Evolutionary conservation across 1,140 invertebrate genomes (phyloP).

Genomic region (Pygmarrhopalites habei): DNA sequence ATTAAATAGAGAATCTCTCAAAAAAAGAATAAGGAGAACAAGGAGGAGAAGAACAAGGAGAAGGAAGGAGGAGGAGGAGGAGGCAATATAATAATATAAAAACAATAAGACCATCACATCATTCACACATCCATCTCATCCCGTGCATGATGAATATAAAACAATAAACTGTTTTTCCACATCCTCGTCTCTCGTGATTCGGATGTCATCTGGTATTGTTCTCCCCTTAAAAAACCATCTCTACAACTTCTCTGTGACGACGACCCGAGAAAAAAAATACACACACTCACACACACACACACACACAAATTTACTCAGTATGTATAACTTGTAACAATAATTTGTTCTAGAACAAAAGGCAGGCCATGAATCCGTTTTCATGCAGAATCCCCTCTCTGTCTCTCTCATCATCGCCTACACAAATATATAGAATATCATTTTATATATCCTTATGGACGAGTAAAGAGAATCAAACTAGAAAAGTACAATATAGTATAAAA

Average conservation of each 20-base stretch:
- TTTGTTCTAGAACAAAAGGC: constrained; percentile 12
- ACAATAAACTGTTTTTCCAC: constrained; percentile 7
- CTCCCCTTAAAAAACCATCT: constrained; percentile 16
- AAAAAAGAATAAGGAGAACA: not conserved
- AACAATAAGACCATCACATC: constrained; percentile 16
- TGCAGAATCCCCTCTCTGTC: constrained; percentile 1
- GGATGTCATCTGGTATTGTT: constrained; percentile 23
- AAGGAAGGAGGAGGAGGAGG: not conserved
- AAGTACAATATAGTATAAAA: too few species aligned
- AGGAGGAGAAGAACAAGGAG: not conserved
- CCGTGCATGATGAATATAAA: constrained; percentile 14
- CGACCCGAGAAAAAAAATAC: not conserved
- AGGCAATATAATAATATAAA: constrained; percentile 10
- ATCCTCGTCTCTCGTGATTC: constrained; percentile 13
- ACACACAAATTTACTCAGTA: too few species aligned
- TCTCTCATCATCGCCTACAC: not conserved
- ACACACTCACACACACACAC: too few species aligned
- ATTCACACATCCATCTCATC: constrained; percentile 10
- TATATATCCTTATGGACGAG: too few species aligned
- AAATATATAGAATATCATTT: too few species aligned
- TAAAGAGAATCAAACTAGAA: too few species aligned
- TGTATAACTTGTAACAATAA: constrained; percentile 6
- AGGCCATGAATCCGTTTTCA: constrained; percentile 3
- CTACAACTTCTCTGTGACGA: not conserved
- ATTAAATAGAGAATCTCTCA: not conserved